phyloP scores from a whole-genome alignment of 2,797 vertebrate genomes.

The Falco berigora region DNA sequence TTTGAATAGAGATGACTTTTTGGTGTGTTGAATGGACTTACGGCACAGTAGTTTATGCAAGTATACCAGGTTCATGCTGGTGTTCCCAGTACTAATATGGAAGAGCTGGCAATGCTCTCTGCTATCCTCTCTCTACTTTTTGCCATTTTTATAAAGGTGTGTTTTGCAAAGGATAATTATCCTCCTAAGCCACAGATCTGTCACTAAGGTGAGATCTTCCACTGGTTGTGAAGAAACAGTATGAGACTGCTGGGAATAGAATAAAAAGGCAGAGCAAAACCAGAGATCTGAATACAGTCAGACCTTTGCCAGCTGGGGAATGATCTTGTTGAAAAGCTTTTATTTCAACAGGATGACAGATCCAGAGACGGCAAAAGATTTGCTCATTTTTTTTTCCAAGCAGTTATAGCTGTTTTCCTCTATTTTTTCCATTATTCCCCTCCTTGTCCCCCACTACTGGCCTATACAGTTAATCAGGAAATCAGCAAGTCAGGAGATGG shows the following conservation, averaged over 20 bases:
- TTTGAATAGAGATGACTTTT: neutral
- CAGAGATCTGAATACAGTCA: neutral
- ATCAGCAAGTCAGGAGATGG: neutral
- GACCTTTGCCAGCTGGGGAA: neutral
- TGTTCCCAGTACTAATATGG: neutral
- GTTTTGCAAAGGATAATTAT: neutral
- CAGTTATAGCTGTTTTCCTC: neutral
- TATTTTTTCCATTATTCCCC: neutral
- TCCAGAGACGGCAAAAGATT: neutral
- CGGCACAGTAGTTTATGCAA: neutral
- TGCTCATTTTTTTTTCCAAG: neutral
- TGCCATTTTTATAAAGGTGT: neutral
- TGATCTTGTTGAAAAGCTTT: neutral
- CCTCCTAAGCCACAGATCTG: neutral
- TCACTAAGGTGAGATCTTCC: neutral
- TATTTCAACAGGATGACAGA: neutral
- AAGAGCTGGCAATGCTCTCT: neutral
- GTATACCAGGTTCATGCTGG: fast-evolving
- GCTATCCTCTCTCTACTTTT: neutral
- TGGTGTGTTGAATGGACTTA: neutral
- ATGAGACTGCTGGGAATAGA: neutral
- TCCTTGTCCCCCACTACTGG: neutral
- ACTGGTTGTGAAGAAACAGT: neutral
- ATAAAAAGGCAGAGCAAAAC: neutral
- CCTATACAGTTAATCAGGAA: neutral